Base-by-base conservation (phyloP, 2,113 vertebrate species). In the Elanus axillaris region DNA sequence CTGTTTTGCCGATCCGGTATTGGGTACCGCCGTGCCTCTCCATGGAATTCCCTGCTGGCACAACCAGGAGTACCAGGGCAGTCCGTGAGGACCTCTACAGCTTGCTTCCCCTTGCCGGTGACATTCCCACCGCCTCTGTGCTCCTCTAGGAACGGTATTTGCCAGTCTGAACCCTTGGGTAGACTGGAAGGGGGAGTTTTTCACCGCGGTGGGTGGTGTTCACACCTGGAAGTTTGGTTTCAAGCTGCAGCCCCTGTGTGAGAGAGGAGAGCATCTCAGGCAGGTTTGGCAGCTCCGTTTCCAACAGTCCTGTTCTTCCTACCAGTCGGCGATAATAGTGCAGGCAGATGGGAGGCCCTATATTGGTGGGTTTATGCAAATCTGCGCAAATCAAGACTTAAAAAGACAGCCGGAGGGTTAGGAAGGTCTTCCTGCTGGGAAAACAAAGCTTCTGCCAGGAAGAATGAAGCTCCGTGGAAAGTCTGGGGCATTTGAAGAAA, bases 71-170 rank as follows among this genome's bases (percentile, higher is more conserved):
- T 21, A 38, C 12, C 59, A 66, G 2, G 0, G 8, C 19, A 50
- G 27, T 17, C n/a, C 7, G 0, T 7, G 36, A 62, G 9, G 38
- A 71, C 52, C 21, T 22, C 2, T 17, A n/a, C 27, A 12, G 20
- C 40, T 74, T 53, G 7, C 25, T 60, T 83, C 62, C 59, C 55
- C 40, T 52, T 0, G 0, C 3, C 0, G 3, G 34, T 40, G 34
- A 62, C 4, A 4, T 26, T 93, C 23, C 19, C 59, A 69, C 4
- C 0, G 0, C 47, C 23, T 22, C 20, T 62, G 10, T 66, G 23
- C 7, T 69, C 36, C 63, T 77, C 78, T 32, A 34, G 25, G 9
- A 90, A 80, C 0, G 6, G 10, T 13, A 23, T 53, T 38, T 63
- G 16, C 23, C 5, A 2, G 23, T 43, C 29, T 45, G 32, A 86